Evolutionary conservation across 2,888 invertebrate genomes (phyloP).

Genomic region (Lasioglossum lativentre): DNA sequence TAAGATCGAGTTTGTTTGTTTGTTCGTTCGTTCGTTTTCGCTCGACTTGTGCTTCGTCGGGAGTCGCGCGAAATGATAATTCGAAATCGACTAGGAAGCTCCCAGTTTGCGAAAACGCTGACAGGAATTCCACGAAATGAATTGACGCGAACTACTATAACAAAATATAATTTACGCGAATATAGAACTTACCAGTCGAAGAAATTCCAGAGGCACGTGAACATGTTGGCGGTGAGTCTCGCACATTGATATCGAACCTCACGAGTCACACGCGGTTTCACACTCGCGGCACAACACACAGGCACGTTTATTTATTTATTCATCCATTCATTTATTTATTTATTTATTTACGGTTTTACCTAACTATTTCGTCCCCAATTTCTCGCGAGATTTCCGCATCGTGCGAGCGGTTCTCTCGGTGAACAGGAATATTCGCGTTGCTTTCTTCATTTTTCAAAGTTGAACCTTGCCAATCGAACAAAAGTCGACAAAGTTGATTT

Average conservation of each 20-base stretch:
- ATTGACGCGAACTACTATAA: neutral
- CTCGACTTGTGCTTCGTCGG: neutral
- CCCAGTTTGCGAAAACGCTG: neutral
- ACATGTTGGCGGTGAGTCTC: conserved; percentile 84
- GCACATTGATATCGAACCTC: conserved; percentile 56
- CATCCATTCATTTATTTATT: no score
- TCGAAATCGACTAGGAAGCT: neutral
- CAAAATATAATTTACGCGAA: neutral
- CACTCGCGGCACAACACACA: conserved; percentile 25
- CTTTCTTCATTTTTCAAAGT: neutral
- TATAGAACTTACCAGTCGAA: conserved; percentile 86
- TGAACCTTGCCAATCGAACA: neutral
- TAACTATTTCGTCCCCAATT: neutral
- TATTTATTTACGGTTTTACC: neutral
- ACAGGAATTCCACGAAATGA: neutral
- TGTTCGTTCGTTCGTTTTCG: conserved; percentile 15
- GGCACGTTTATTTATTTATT: neutral
- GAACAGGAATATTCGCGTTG: conserved; percentile 12
- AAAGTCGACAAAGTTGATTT: neutral
- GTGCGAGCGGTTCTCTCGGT: neutral
- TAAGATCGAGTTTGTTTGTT: conserved; percentile 14
- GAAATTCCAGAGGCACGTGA: conserved; percentile 88
- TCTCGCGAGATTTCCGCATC: conserved; percentile 28
- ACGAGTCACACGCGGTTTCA: conserved; percentile 21
- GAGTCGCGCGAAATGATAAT: neutral